These are phyloP conservation scores for Drosophila equinoxialis DNA, from an alignment of 1,140 invertebrate species.

Conservation along the genomic window DNA sequence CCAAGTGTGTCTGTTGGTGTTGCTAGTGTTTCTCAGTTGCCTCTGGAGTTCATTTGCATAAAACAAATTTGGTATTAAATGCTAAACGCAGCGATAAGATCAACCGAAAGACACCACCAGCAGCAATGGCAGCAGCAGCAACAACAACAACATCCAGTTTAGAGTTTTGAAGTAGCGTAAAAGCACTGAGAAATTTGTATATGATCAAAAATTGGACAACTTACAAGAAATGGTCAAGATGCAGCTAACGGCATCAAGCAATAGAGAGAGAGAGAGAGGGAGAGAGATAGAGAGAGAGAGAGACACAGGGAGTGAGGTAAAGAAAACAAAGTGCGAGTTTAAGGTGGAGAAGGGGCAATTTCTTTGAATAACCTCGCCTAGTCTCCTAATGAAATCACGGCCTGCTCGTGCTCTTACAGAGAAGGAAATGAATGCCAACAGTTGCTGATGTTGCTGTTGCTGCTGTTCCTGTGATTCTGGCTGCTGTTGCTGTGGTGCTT, in stretches of 20 bases:
- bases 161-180: constrained; percentile 35
- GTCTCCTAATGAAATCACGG: constrained; percentile 63
- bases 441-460: constrained; percentile 31
- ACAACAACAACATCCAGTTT: constrained; percentile 37
- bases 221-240: constrained; percentile 72
- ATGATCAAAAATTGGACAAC: constrained; percentile 52
- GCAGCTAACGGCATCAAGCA: constrained; percentile 36
- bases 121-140: constrained; percentile 10
- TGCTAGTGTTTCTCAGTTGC: constrained; percentile 37
- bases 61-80: constrained; percentile 83
- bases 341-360: constrained; percentile 46
- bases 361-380: constrained; percentile 60
- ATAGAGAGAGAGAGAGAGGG: constrained; percentile 34
- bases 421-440: constrained; percentile 22
- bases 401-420: constrained; percentile 16
- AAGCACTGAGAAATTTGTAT: constrained; percentile 24
- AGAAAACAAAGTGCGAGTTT: constrained; percentile 61
- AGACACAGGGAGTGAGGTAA: constrained; percentile 30
- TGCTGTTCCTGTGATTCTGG: constrained; percentile 21
- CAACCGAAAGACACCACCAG: constrained; percentile 40
- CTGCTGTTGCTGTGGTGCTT: constrained; percentile 36
- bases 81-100: constrained; percentile 73
- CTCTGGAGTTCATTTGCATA: constrained; percentile 75
- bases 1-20: constrained; percentile 44
- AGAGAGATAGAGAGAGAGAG: constrained; percentile 42